Base-by-base conservation (phyloP, 2,797 vertebrate species). In the Parambassis ranga region DNA sequence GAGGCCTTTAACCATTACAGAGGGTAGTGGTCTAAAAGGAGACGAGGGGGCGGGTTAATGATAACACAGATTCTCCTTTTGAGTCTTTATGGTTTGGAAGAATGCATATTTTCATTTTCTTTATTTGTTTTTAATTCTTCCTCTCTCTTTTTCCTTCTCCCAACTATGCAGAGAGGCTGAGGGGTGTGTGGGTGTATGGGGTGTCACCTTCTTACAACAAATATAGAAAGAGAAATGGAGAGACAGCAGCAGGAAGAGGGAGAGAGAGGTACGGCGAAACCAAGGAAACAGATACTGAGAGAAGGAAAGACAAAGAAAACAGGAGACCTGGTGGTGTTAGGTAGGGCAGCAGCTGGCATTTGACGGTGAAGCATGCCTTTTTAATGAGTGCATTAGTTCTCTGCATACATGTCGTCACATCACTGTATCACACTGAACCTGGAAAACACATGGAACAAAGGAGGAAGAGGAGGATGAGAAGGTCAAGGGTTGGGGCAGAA, bases 301-400 rank as follows among this genome's bases (percentile, higher is more conserved):
- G 16, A 63, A 47, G 73, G 41, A 75, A 70, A 74, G 71, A 83
- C 77, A 86, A 77, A 83, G 71, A 82, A 73, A 77, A 52, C 48
- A 73, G 43, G 44, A 76, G 65, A 71, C 24, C 49, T 60, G 67
- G 37, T 38, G 37, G 38, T 56, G 61, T 11, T 50, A 65, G 58
- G 50, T 66, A 57, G 78, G 79, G 66, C 20, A 64, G 82, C 87
- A 90, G 87, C 84, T 91, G 89, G 86, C 84, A 90, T 87, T 87
- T 91, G 89, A 91, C 69, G 80, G 79, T 82, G 87, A 90, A 88
- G 86, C 88, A 89, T 91, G 82, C 74, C 79, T 90, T 90, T 92
- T 89, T 91, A 91, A 92, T 90, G 87, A 90, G 79, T 69, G 73
- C 66, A 84, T 91, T 90, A 91, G 88, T 86, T 80, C 81, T 86